Percentiles rank a stretch among this genome's conserved stretches.
These are phyloP conservation scores for Coptodon rendalli DNA, from an alignment of 2,113 vertebrate genomes.

Conservation along the genomic window DNA sequence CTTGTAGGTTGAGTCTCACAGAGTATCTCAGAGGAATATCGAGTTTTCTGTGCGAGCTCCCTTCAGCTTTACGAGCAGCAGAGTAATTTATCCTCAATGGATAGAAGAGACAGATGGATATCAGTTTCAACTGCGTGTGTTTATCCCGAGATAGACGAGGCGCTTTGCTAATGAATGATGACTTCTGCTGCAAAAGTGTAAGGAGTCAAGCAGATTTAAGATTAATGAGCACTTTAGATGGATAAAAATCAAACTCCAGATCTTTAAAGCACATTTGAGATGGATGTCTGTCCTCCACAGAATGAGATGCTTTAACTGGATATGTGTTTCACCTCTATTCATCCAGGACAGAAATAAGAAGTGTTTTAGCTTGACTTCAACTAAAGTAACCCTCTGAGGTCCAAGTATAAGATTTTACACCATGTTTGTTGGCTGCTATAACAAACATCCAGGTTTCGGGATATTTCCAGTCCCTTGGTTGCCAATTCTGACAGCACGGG, in stretches of 20 bases:
- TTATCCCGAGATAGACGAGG: background rate
- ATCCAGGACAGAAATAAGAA: background rate
- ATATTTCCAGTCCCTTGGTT: background rate
- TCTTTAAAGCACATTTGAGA: background rate
- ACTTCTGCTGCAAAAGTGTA: background rate
- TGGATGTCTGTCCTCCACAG: background rate
- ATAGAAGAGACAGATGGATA: background rate
- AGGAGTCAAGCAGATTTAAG: background rate
- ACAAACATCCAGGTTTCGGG: background rate
- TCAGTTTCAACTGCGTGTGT: background rate
- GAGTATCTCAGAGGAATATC: constrained; percentile 24
- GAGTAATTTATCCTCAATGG: background rate
- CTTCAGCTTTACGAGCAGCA: background rate
- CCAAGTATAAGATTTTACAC: background rate
- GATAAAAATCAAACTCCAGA: background rate
- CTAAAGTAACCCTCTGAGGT: background rate
- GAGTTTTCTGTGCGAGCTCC: background rate
- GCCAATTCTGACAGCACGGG: too few relatives aligned
- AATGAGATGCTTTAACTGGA: background rate
- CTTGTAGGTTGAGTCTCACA: background rate
- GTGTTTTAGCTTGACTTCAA: rapidly evolving
- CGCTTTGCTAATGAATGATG: background rate
- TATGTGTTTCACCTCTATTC: background rate
- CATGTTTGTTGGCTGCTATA: background rate
- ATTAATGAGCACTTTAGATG: background rate